Percentiles rank a stretch among this genome's conserved stretches.
Conservation (phyloP, 2,888 invertebrate genomes). For the Bombylius major region DNA sequence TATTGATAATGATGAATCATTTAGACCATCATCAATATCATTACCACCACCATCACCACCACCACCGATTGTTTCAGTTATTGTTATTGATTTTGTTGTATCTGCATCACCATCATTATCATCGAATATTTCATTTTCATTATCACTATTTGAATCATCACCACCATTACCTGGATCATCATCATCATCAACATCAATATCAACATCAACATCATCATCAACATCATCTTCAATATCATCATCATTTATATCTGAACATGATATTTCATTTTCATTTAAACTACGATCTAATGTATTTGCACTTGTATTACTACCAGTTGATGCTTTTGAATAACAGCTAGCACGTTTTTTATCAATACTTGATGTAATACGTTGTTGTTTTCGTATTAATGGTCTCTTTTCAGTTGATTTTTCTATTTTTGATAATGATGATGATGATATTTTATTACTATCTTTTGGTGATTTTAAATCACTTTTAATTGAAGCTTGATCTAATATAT, state of each 20-base stretch:
- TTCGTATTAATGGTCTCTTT: not conserved
- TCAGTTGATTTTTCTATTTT: slow-evolving; percentile 5
- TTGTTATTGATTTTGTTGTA: not conserved
- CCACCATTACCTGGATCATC: not conserved
- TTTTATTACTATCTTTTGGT: slow-evolving; percentile 18
- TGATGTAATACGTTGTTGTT: not conserved
- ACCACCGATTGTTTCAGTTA: not conserved
- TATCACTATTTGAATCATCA: slow-evolving; percentile 19
- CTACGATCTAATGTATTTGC: slow-evolving; percentile 13
- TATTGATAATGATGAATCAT: not conserved
- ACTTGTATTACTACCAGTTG: slow-evolving; percentile 34
- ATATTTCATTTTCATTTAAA: slow-evolving; percentile 11
- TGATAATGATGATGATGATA: slow-evolving; percentile 17
- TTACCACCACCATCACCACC: not conserved
- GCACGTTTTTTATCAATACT: slow-evolving; percentile 28
- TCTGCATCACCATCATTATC: not conserved
- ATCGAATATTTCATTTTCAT: slow-evolving; percentile 26
- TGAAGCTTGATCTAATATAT: slow-evolving; percentile 43
- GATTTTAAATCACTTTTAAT: slow-evolving; percentile 23
- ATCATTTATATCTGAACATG: slow-evolving; percentile 13
- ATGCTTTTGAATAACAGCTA: slow-evolving; percentile 35
- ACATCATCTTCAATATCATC: slow-evolving; percentile 25
- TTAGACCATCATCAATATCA: not conserved
- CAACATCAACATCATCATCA: slow-evolving; percentile 16
- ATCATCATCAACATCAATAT: not conserved